These are phyloP conservation scores for Dromiciops gliroides DNA, from an alignment of 2,113 vertebrate species.

Conservation along the genomic window DNA sequence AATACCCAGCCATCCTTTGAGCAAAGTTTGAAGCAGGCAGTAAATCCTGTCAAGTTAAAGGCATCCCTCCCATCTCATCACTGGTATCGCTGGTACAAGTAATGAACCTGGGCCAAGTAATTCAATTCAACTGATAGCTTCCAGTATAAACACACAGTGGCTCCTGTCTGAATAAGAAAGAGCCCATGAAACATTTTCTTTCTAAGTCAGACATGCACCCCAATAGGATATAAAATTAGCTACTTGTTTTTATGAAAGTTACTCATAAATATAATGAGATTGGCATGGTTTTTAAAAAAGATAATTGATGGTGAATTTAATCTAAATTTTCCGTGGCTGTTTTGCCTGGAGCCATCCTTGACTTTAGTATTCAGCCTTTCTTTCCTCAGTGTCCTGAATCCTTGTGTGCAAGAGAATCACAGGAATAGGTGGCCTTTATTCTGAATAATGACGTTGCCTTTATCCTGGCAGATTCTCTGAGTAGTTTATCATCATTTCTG, in stretches of 20 bases:
- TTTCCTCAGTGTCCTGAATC: conserved; percentile 49
- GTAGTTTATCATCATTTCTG: conserved; percentile 77
- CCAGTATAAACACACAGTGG: not conserved
- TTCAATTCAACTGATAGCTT: not conserved
- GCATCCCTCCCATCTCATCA: not conserved
- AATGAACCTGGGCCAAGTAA: not conserved
- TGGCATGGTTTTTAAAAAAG: conserved; percentile 43
- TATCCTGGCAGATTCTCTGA: conserved; percentile 61
- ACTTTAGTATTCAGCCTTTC: conserved; percentile 70
- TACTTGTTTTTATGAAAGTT: conserved; percentile 7
- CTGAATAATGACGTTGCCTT: conserved; percentile 71
- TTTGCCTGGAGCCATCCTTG: conserved; percentile 71
- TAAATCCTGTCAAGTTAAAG: not conserved
- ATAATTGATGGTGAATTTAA: conserved; percentile 61
- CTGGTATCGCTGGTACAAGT: not conserved
- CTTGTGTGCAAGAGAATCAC: conserved; percentile 19
- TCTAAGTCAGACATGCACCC: conserved; percentile 35
- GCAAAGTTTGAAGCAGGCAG: not conserved
- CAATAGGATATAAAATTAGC: conserved; percentile 48
- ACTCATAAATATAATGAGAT: conserved; percentile 61
- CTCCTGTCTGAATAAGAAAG: not conserved
- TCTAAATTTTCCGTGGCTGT: conserved; percentile 12
- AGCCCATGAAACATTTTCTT: conserved; percentile 43
- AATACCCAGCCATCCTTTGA: not conserved
- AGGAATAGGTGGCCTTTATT: conserved; percentile 33